Evolutionary conservation across 2,113 vertebrate species (phyloP).

Genomic region (Pristiophorus japonicus): DNA sequence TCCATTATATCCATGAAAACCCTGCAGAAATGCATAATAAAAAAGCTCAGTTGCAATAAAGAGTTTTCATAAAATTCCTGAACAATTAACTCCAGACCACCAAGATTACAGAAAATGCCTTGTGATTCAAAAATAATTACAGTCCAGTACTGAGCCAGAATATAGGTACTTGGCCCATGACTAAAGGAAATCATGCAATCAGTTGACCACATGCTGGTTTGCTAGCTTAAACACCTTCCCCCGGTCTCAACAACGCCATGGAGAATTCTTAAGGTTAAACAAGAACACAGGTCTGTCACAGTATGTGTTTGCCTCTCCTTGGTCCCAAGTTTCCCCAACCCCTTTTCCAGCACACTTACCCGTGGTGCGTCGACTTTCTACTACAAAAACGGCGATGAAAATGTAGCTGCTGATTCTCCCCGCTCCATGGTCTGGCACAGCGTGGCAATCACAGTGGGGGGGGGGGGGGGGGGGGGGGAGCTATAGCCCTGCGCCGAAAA

Average conservation of each 20-base stretch:
- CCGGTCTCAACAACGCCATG: not conserved
- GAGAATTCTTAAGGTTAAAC: not conserved
- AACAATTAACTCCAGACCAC: not conserved
- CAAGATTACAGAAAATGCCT: not conserved
- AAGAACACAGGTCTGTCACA: not conserved
- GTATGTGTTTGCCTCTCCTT: not conserved
- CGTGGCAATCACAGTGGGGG: too few species aligned
- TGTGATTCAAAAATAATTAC: not conserved
- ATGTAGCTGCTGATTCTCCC: too few species aligned
- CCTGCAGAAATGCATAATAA: not conserved
- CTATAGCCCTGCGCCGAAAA: too few species aligned
- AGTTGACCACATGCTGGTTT: not conserved
- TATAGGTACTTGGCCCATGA: not conserved
- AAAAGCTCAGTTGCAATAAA: not conserved
- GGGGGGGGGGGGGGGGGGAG: too few species aligned
- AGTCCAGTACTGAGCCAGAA: not conserved
- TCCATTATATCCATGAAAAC: not conserved
- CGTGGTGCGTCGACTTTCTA: too few species aligned
- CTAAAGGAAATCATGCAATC: not conserved
- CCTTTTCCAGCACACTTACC: too few species aligned
- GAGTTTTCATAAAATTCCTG: not conserved
- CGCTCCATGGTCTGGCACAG: too few species aligned
- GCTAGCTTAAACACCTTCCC: not conserved
- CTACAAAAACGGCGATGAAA: too few species aligned
- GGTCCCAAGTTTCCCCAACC: too few species aligned